A percentile compares a stretch with the other conserved stretches of the same genome.
phyloP scores from a whole-genome alignment of 2,113 vertebrate species.

The Pithys albifrons region DNA sequence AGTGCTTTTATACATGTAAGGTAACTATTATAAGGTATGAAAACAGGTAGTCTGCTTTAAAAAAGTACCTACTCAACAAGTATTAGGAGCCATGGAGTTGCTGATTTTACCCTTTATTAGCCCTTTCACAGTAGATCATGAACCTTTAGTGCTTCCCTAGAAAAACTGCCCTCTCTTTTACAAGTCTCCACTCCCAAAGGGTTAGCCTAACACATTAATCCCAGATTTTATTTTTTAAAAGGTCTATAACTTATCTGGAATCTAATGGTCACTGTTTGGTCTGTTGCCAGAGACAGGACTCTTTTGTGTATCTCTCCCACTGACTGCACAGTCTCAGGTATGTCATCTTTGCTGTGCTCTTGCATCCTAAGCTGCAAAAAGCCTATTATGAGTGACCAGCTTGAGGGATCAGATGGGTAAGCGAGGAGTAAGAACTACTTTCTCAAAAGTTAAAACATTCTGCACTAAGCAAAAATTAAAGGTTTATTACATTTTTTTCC shows the following conservation, averaged over 20 bases:
- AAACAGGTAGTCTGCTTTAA: background rate
- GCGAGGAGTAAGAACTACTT: background rate
- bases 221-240: background rate
- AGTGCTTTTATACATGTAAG: background rate
- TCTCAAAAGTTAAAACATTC: background rate
- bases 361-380: background rate
- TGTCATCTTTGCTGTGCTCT: fast-evolving
- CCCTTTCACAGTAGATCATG: background rate
- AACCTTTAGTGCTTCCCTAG: background rate
- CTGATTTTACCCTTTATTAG: constrained; percentile 2
- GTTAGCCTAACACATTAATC: background rate
- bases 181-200: background rate
- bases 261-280: background rate
- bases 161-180: background rate
- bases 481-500: background rate
- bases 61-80: background rate
- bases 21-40: background rate
- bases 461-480: background rate
- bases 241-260: background rate
- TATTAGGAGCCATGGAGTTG: background rate
- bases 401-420: background rate
- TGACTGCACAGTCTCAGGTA: background rate
- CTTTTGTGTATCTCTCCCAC: background rate
- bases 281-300: background rate
- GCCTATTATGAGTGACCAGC: fast-evolving